Conservation (phyloP, 2,888 invertebrate species). For the Fabriciana adippe region DNA sequence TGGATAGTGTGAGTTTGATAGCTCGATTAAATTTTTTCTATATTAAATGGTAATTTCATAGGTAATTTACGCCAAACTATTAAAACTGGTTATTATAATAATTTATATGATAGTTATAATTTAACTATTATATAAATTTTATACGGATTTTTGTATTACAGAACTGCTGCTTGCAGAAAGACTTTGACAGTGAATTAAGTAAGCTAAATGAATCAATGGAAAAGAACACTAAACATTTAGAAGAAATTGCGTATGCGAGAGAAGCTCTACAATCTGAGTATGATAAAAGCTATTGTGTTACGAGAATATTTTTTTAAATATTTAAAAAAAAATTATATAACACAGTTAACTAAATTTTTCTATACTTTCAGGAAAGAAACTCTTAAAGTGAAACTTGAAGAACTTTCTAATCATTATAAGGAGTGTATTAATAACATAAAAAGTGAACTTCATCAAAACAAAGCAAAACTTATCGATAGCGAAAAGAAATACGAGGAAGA, state of each 20-base stretch:
- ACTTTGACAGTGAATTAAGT: constrained; percentile 62
- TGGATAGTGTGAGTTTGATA: not conserved
- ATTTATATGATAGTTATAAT: not conserved
- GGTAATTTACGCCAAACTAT: too few relatives aligned
- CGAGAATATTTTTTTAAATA: not conserved
- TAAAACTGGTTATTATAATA: too few relatives aligned
- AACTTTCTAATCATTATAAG: constrained; percentile 59
- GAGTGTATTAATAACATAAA: constrained; percentile 58
- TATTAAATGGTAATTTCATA: not conserved
- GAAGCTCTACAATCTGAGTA: constrained; percentile 68
- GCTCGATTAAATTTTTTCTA: not conserved
- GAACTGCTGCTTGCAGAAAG: constrained; percentile 61
- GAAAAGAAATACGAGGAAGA: constrained; percentile 61
- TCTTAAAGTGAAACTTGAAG: constrained; percentile 59
- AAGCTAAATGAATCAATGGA: constrained; percentile 63
- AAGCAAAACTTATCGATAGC: constrained; percentile 56
- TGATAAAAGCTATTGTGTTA: constrained; percentile 35
- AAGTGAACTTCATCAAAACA: constrained; percentile 54
- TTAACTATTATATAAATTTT: not conserved
- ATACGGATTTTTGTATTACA: constrained; percentile 36
- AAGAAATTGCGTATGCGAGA: constrained; percentile 65
- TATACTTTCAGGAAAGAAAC: constrained; percentile 61
- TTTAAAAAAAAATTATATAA: not conserved
- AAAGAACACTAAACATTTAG: constrained; percentile 62
- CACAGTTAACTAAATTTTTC: not conserved